Base-by-base conservation (phyloP, 1,140 invertebrate genomes). In the Holcopasites calliopsidis region DNA sequence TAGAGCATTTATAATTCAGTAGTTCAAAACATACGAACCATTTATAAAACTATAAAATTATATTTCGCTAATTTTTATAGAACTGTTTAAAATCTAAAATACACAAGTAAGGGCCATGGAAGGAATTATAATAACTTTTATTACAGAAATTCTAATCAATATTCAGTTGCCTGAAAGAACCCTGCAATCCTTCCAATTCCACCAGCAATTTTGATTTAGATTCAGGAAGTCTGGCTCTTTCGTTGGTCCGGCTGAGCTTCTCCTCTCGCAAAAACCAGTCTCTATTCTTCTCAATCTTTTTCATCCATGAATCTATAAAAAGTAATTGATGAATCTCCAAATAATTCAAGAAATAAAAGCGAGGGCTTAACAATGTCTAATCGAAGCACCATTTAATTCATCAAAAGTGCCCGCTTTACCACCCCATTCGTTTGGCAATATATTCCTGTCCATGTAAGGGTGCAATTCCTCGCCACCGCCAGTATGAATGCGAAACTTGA, bases 391-490 rank as follows among this genome's bases (percentile, higher is more conserved):
- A 65, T 88, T 91, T 2, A 92, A 75, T 72, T 92, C 88, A 11
- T 83, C 26, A 21, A 92, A 85, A 21, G 88, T 88, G 57, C 90
- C 92, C n/a, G 90, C 91, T 65, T 88, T 89, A 6, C 92, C 92
- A 33, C 92, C 92, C 83, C 90, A 93, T 76, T 93, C 92, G 7
- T 87, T 86, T 0, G 92, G 92, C 23, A 93, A 74, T 65, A 93
- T 91, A 11, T 91, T 86, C 76, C 89, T 90, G 5, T 92, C 87
- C 21, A 93, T 87, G 35, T 90, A 88, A 38, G 88, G 58, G 58
- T 90, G 78, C 13, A 93, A 80, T 40, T 90, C 86, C 44, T 92
- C 88, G 6, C 76, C 77, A 6, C 83, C 86, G 35, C 82, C 86
- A 47, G 87, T 83, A 61, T 89, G 85, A 74, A 92, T 52, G 26